phyloP scores from a whole-genome alignment of 2,888 invertebrate genomes.

The Melolontha melolontha region DNA sequence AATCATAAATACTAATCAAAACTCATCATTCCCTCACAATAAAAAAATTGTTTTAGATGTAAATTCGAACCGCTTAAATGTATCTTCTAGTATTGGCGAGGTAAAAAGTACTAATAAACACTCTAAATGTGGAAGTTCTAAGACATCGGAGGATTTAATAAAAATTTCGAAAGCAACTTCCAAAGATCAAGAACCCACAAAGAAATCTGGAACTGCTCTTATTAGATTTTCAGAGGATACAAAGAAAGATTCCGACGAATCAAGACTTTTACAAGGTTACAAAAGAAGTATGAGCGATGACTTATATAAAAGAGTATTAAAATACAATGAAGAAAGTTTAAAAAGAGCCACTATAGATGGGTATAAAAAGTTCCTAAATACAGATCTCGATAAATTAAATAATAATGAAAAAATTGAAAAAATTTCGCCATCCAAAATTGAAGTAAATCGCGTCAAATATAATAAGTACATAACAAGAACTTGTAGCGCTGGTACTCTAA shows the following conservation, averaged over 20 bases:
- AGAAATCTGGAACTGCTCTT: constrained; percentile 27
- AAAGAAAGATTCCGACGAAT: constrained; percentile 28
- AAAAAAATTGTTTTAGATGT: neutral
- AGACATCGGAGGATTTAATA: neutral
- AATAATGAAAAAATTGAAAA: constrained; percentile 32
- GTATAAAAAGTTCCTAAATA: constrained; percentile 57
- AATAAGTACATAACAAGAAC: constrained; percentile 66
- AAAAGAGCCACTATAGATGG: constrained; percentile 59
- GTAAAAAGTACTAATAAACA: constrained; percentile 2
- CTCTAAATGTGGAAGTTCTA: constrained; percentile 4
- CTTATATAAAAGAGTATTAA: constrained; percentile 56
- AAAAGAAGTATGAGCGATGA: constrained; percentile 57
- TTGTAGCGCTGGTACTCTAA: constrained; percentile 68
- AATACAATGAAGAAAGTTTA: constrained; percentile 55
- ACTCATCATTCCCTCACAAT: neutral
- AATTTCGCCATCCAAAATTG: constrained; percentile 31
- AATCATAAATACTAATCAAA: neutral
- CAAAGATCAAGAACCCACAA: constrained; percentile 4
- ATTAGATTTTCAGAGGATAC: constrained; percentile 41
- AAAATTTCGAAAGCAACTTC: neutral
- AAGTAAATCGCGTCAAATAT: constrained; percentile 51
- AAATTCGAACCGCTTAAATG: neutral
- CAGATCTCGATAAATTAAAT: constrained; percentile 12
- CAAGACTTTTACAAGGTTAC: constrained; percentile 45
- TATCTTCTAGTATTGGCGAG: neutral